These are phyloP conservation scores for Aethes cnicana DNA, from an alignment of 2,888 invertebrate genomes.

Conservation along the genomic window DNA sequence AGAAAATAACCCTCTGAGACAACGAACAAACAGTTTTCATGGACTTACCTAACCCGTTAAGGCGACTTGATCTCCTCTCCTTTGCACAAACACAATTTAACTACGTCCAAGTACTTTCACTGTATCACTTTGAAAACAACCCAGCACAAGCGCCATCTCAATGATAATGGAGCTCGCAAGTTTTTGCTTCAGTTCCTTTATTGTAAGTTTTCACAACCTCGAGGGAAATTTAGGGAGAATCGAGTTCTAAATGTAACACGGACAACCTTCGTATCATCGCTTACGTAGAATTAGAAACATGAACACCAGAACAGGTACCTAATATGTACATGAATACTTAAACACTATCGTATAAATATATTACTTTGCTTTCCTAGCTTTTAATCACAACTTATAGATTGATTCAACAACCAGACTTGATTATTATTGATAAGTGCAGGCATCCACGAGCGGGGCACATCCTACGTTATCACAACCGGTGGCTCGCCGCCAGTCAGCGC, in stretches of 20 bases:
- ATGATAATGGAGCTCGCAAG: conserved; percentile 57
- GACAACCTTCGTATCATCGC: conserved; percentile 55
- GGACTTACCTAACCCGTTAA: conserved; percentile 22
- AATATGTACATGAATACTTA: conserved; percentile 56
- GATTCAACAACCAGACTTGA: conserved; percentile 66
- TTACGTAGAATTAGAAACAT: conserved; percentile 51
- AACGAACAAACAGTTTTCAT: too few species aligned
- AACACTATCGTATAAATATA: conserved; percentile 60
- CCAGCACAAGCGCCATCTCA: conserved; percentile 54
- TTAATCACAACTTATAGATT: conserved; percentile 73
- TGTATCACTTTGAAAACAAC: conserved; percentile 50
- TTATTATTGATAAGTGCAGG: conserved; percentile 51
- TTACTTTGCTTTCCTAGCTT: conserved; percentile 50
- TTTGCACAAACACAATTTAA: conserved; percentile 41
- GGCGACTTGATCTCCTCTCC: conserved; percentile 13
- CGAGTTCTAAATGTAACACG: conserved; percentile 51
- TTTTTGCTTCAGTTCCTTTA: conserved; percentile 63
- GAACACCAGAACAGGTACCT: conserved; percentile 51
- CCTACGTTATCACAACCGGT: conserved; percentile 70
- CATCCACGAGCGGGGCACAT: conserved; percentile 44
- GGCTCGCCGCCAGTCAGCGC: conserved; percentile 36
- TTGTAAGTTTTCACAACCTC: conserved; percentile 74
- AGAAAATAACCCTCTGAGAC: too few species aligned
- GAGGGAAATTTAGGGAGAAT: conserved; percentile 63
- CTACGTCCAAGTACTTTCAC: conserved; percentile 54